Evolutionary conservation across 2,797 vertebrate species (phyloP).

Genomic region (Rhynchonycteris naso): DNA sequence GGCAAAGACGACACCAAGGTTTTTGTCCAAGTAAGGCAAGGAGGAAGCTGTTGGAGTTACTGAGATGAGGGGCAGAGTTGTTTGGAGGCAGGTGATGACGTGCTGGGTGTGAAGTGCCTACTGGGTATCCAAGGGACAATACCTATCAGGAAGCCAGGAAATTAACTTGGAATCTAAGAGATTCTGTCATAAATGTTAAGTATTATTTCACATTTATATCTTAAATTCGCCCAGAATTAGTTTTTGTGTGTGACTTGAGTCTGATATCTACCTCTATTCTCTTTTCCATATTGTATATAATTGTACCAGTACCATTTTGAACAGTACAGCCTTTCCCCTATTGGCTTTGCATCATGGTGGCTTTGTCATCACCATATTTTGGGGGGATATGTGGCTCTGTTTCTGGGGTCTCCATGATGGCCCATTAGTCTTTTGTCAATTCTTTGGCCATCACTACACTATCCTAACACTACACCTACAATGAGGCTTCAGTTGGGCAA

Average conservation of each 20-base stretch:
- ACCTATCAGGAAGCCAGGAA: neutral
- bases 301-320: neutral
- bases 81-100: neutral
- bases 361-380: neutral
- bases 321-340: neutral
- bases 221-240: neutral
- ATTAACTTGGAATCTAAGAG: neutral
- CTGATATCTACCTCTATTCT: neutral
- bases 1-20: neutral
- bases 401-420: neutral
- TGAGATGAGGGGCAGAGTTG: neutral
- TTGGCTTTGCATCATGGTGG: neutral
- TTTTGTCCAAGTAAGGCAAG: neutral
- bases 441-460: neutral
- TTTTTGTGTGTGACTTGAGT: neutral
- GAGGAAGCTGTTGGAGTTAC: neutral
- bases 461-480: no score
- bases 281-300: neutral
- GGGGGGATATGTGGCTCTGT: neutral
- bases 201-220: neutral
- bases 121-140: neutral
- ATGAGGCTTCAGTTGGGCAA: neutral
- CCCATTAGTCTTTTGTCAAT: neutral
- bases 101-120: neutral
- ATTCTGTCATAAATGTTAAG: neutral